Conservation (phyloP, 1,140 invertebrate genomes). For the Phocides pigmalion region DNA sequence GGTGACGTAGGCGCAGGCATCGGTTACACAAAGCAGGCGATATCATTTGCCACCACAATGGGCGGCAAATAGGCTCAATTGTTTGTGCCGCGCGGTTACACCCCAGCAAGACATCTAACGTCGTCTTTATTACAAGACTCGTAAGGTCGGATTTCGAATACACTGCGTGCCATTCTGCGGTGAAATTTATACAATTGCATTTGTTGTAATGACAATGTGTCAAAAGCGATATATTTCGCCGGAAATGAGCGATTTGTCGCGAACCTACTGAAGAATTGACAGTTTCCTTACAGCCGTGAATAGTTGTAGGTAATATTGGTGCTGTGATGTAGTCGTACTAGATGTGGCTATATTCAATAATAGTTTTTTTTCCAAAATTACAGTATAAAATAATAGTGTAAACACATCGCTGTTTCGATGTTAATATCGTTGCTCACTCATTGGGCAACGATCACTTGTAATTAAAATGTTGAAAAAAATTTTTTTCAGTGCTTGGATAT, state of each 20-base stretch:
- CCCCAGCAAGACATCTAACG: background rate
- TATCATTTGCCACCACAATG: conserved; percentile 28
- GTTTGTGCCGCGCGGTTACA: conserved; percentile 13
- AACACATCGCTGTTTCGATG: no score
- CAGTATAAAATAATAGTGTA: no score
- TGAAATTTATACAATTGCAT: conserved; percentile 19
- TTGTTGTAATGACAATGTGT: conserved; percentile 28
- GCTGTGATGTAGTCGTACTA: background rate
- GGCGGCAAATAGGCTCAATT: conserved; percentile 22
- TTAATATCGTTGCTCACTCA: no score
- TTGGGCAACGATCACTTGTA: no score
- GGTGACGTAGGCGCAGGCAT: conserved; percentile 13
- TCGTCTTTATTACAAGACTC: background rate
- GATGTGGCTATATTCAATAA: conserved; percentile 1
- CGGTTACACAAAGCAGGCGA: conserved; percentile 27
- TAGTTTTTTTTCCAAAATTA: no score
- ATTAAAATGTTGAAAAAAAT: no score
- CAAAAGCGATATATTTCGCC: conserved; percentile 33
- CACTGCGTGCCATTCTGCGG: background rate
- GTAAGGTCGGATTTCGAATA: conserved; percentile 6
- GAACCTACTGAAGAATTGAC: conserved; percentile 19
- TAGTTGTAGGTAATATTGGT: background rate
- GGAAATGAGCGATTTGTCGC: conserved; percentile 34
- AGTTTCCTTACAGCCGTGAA: conserved; percentile 20
- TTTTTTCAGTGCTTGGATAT: no score